Evolutionary conservation across 23 tunicate species (phyloP).

Genomic region (Halocynthia roretzi): DNA sequence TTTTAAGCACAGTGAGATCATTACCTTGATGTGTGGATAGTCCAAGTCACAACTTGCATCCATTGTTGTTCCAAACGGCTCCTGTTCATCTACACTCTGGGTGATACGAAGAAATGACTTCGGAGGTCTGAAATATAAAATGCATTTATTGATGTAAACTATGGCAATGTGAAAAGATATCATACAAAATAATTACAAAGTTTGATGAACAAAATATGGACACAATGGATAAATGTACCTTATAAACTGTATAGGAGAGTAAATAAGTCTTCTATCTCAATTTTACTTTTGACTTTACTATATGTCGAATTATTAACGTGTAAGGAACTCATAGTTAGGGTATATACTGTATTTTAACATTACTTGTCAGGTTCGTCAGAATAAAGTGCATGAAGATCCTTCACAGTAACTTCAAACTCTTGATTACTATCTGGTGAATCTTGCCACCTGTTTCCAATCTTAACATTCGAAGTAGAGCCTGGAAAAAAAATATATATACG

Average conservation of each 20-base stretch:
- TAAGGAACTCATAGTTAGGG: not conserved
- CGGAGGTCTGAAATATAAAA: not conserved
- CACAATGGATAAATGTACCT: no score
- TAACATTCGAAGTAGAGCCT: no score
- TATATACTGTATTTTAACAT: not conserved
- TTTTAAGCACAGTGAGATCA: not conserved
- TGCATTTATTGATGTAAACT: no score
- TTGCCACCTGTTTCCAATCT: no score
- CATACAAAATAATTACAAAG: no score
- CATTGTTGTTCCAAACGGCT: not conserved
- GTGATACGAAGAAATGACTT: slow-evolving; percentile 17
- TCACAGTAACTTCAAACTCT: slow-evolving; percentile 9
- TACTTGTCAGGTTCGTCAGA: slow-evolving; percentile 19
- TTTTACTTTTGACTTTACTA: no score
- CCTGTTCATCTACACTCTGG: slow-evolving; percentile 3
- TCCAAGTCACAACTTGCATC: slow-evolving; percentile 10
- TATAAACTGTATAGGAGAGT: no score
- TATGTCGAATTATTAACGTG: no score
- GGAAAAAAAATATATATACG: no score
- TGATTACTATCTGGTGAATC: not conserved
- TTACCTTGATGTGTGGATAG: slow-evolving; percentile 15
- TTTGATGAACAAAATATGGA: no score
- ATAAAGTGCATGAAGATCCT: slow-evolving; percentile 16
- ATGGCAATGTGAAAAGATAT: no score
- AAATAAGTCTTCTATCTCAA: no score